phyloP scores from a whole-genome alignment of 2,888 invertebrate species.

The Gortyna flavago region DNA sequence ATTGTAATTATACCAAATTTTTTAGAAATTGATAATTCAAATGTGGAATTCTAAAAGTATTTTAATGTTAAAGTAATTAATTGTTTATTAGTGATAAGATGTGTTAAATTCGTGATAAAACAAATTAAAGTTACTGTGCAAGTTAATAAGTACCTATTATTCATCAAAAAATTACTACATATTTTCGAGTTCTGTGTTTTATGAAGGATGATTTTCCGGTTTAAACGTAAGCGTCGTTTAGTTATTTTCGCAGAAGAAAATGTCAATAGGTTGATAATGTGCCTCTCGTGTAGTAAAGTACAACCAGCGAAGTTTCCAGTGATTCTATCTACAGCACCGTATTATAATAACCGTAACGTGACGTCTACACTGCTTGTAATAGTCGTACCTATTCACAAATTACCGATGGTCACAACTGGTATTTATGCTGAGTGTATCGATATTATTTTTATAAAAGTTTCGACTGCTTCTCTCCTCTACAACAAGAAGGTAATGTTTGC shows the following conservation, averaged over 20 bases:
- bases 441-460: slow-evolving; percentile 25
- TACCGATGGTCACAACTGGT: slow-evolving; percentile 38
- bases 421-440: slow-evolving; percentile 37
- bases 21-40: slow-evolving; percentile 77
- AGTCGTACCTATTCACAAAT: slow-evolving; percentile 40
- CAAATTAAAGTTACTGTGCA: slow-evolving; percentile 79
- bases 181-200: slow-evolving; percentile 57
- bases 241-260: slow-evolving; percentile 34
- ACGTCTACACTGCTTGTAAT: slow-evolving; percentile 40
- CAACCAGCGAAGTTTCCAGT: slow-evolving; percentile 41
- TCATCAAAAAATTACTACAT: slow-evolving; percentile 70
- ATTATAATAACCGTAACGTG: slow-evolving; percentile 38
- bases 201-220: slow-evolving; percentile 19
- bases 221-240: slow-evolving; percentile 15
- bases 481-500: neutral
- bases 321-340: slow-evolving; percentile 47
- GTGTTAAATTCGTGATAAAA: slow-evolving; percentile 87
- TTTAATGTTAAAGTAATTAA: slow-evolving; percentile 83
- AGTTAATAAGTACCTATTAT: slow-evolving; percentile 72
- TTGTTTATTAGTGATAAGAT: slow-evolving; percentile 84
- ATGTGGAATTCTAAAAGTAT: slow-evolving; percentile 83
- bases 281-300: slow-evolving; percentile 42
- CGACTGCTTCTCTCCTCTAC: slow-evolving; percentile 14
- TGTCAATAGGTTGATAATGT: slow-evolving; percentile 28
- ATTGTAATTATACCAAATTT: slow-evolving; percentile 75